Conservation (phyloP, 2,797 vertebrate genomes). For the Ciconia nigra region DNA sequence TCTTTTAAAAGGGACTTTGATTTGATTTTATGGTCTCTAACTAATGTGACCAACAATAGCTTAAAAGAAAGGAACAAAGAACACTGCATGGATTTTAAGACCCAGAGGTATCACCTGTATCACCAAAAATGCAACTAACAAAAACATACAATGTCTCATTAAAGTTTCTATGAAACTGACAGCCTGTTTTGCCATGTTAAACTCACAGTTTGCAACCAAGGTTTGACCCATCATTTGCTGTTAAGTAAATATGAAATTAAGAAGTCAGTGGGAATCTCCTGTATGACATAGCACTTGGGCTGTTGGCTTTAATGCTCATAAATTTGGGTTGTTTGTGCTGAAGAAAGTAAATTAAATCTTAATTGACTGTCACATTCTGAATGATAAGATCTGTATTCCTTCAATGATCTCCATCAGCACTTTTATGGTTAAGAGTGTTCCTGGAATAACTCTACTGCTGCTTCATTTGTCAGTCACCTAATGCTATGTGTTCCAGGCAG, state of each 20-base stretch:
- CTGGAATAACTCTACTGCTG: not conserved
- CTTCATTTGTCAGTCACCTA: not conserved
- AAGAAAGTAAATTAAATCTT: not conserved
- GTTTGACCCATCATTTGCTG: not conserved
- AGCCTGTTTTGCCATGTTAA: not conserved
- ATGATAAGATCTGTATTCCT: not conserved
- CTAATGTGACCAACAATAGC: not conserved
- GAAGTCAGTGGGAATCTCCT: not conserved
- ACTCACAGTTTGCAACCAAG: not conserved
- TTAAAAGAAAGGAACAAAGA: not conserved
- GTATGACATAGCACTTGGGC: fast-evolving
- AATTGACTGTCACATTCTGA: not conserved
- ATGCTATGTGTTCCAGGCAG: not conserved
- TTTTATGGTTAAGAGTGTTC: not conserved
- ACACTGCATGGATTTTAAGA: not conserved
- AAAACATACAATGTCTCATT: not conserved
- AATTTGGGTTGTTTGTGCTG: not conserved
- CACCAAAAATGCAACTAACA: not conserved
- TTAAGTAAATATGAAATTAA: not conserved
- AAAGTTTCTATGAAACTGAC: not conserved
- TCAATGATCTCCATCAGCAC: not conserved
- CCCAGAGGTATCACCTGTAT: not conserved
- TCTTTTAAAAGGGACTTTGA: not conserved
- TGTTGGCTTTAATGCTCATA: not conserved
- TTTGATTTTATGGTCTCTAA: not conserved